phyloP scores from a whole-genome alignment of 92 coral and sea anemone genomes.

The Porites lobata region DNA sequence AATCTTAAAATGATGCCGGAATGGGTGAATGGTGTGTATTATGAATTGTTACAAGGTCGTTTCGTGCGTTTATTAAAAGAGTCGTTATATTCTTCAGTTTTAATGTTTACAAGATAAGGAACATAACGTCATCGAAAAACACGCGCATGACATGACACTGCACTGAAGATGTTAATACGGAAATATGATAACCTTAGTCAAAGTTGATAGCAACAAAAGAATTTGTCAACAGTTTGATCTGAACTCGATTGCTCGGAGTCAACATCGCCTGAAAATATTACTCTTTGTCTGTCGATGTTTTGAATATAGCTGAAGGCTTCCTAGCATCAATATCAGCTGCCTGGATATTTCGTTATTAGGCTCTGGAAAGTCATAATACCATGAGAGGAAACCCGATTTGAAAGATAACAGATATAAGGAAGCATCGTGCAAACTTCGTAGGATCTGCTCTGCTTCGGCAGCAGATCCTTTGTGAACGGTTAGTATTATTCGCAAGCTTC shows the following conservation, averaged over 20 bases:
- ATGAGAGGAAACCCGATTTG: not conserved
- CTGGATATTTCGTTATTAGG: not conserved
- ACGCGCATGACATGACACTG: too few relatives aligned
- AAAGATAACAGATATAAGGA: not conserved
- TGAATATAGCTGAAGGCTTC: not conserved
- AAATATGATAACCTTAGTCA: not conserved
- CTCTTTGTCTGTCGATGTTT: not conserved
- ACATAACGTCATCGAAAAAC: too few relatives aligned
- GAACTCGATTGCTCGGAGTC: too few relatives aligned
- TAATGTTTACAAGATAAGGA: too few relatives aligned
- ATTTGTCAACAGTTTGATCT: not conserved
- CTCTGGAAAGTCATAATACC: not conserved
- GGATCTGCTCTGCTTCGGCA: not conserved
- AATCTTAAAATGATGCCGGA: not conserved
- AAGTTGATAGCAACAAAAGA: constrained; percentile 38
- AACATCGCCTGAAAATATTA: too few relatives aligned
- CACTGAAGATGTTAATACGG: too few relatives aligned
- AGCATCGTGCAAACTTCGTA: not conserved
- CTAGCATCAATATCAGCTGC: not conserved
- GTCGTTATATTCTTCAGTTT: too few relatives aligned
- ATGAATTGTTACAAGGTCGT: too few relatives aligned
- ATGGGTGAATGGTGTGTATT: too few relatives aligned
- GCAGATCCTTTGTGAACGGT: constrained; percentile 6
- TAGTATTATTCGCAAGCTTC: not conserved
- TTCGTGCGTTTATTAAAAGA: too few relatives aligned